phyloP scores from a whole-genome alignment of 2,113 vertebrate species.

The Hypocryptadius cinnamomeus region DNA sequence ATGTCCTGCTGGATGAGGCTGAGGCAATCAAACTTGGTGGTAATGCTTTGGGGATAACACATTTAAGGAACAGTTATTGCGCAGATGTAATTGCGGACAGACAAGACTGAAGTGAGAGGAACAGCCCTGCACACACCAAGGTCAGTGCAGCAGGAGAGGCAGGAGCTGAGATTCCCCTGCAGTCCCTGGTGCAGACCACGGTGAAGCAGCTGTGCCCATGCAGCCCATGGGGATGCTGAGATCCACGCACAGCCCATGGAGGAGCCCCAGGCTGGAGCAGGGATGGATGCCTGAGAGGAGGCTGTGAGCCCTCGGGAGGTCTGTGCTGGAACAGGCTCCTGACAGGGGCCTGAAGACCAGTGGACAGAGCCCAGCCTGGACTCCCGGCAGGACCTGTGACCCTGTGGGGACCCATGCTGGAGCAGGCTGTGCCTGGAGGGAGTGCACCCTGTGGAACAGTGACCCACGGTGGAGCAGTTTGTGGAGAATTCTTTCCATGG shows the following conservation, averaged over 20 bases:
- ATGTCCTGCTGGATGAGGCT: neutral
- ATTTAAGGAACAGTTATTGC: neutral
- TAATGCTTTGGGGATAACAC: neutral
- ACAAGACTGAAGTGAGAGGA: neutral
- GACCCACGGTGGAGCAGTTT: accelerated
- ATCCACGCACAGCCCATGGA: neutral
- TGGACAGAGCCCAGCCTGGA: neutral
- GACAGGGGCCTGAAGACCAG: neutral
- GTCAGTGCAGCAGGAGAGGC: neutral
- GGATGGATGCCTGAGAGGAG: neutral
- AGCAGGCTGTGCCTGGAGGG: neutral
- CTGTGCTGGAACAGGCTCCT: neutral
- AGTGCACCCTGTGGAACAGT: neutral
- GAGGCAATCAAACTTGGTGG: neutral
- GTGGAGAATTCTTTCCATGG: neutral
- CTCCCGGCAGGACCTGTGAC: neutral
- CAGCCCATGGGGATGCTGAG: neutral
- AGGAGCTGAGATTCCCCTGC: neutral
- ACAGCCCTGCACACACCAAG: neutral
- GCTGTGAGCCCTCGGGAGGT: neutral
- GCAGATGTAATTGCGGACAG: neutral
- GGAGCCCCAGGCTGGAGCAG: neutral
- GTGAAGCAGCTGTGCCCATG: neutral
- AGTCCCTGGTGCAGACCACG: neutral
- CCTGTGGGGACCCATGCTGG: neutral